These are phyloP conservation scores for Champsocephalus esox DNA, from an alignment of 2,797 vertebrate species.

Conservation along the genomic window DNA sequence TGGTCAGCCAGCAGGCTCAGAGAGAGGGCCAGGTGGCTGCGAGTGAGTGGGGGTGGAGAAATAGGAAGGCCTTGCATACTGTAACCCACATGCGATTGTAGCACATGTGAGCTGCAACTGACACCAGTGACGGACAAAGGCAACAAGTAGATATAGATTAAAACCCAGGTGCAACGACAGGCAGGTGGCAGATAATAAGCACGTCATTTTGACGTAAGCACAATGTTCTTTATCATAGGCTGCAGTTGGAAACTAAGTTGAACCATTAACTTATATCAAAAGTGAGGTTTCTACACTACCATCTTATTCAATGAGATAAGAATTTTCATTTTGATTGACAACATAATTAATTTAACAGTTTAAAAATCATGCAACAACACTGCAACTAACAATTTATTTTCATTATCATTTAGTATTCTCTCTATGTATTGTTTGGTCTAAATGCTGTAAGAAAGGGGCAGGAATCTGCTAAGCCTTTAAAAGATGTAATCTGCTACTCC, in stretches of 20 bases:
- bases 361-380: neutral
- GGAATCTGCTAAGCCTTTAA: slow-evolving; percentile 8
- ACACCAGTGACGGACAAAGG: slow-evolving; percentile 26
- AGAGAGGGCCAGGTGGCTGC: slow-evolving; percentile 79
- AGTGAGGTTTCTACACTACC: neutral
- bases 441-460: neutral
- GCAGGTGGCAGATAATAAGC: slow-evolving; percentile 24
- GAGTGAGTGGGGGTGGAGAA: slow-evolving; percentile 42
- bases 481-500: slow-evolving; percentile 14
- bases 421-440: neutral
- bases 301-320: neutral
- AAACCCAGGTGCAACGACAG: slow-evolving; percentile 32
- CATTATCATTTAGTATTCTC: neutral
- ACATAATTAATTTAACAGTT: neutral
- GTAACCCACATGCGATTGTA: slow-evolving; percentile 52
- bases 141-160: slow-evolving; percentile 9
- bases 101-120: slow-evolving; percentile 36
- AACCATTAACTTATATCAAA: neutral
- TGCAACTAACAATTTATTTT: neutral
- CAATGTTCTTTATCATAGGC: neutral
- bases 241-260: neutral
- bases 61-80: slow-evolving; percentile 53
- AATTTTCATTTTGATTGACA: neutral
- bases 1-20: slow-evolving; percentile 83
- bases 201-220: neutral